These are phyloP conservation scores for Zhuqinia jingwanae DNA, from an alignment of 2,888 invertebrate species.

Conservation along the genomic window DNA sequence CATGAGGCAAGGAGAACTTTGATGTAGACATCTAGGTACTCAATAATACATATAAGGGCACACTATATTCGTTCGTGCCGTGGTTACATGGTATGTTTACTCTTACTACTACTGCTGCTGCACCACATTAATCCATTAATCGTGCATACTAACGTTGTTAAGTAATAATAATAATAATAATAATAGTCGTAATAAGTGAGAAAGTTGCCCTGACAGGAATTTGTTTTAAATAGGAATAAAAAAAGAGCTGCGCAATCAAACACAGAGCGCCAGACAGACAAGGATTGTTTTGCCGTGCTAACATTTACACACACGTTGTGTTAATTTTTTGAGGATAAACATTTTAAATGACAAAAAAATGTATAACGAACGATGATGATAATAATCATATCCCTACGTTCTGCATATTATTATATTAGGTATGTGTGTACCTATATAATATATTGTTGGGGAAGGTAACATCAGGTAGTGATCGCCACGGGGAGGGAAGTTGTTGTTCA, in stretches of 20 bases:
- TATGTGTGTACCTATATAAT: too few species aligned
- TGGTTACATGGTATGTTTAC: background rate
- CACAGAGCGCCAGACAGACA: too few species aligned
- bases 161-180: background rate
- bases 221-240: background rate
- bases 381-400: background rate
- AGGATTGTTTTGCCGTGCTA: too few species aligned
- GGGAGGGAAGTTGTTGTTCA: too few species aligned
- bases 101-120: background rate
- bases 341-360: constrained; percentile 6
- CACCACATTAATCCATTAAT: background rate
- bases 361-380: background rate
- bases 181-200: background rate
- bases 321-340: background rate
- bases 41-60: constrained; percentile 2
- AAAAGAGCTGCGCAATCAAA: background rate
- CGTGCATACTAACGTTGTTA: background rate
- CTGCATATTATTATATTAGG: constrained; percentile 6
- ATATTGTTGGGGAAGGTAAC: too few species aligned
- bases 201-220: constrained; percentile 12
- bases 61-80: background rate
- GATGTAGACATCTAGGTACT: background rate
- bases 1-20: constrained; percentile 18
- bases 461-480: too few species aligned
- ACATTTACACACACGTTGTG: too few species aligned